Base-by-base conservation (phyloP, 2,888 invertebrate genomes). In the Habrosyne pyritoides region DNA sequence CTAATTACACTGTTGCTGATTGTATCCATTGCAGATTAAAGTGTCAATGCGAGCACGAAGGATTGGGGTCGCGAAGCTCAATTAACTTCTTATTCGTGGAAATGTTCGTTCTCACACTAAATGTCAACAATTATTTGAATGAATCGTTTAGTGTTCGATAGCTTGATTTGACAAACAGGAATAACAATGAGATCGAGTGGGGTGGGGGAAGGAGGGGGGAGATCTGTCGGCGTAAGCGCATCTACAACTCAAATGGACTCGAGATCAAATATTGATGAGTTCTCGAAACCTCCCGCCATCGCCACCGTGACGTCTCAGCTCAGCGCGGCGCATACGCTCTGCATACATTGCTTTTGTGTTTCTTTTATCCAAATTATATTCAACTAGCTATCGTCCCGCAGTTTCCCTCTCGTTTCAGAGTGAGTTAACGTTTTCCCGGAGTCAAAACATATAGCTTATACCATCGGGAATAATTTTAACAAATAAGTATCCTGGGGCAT, bases 221-320 rank as follows among this genome's bases (percentile, higher is more conserved):
- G 56, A 57, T 51, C 53, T 30, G 51, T 59, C 54, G 56, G 63
- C 67, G 75, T 61, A 64, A 61, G 61, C 64, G 65, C 75, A 86
- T 86, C 81, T 84, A 67, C 83, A 86, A 83, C 60, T 63, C 86
- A 86, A 81, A 87, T 81, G 50, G 26, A 18, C 3, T 26, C 61
- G 53, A 60, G 71, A 84, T 86, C 83, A 81, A 77, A 83, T 87
- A 87, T 86, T 82, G 81, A 87, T 83, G 84, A 84, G 79, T 74
- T 81, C 79, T 81, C 75, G 73, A 78, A 78, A 78, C 66, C 54
- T 66, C 5, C 69, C 53, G 59, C 54, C 61, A 58, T 66, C 66
- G 67, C 65, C 64, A 64, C 63, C 53, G 54, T 52, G n/a, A 18
- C 18, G 18, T 58, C 61, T 56, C 26, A 33, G 33, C 61, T 56